phyloP scores from a whole-genome alignment of 2,888 invertebrate species.

The Tachina grossa region DNA sequence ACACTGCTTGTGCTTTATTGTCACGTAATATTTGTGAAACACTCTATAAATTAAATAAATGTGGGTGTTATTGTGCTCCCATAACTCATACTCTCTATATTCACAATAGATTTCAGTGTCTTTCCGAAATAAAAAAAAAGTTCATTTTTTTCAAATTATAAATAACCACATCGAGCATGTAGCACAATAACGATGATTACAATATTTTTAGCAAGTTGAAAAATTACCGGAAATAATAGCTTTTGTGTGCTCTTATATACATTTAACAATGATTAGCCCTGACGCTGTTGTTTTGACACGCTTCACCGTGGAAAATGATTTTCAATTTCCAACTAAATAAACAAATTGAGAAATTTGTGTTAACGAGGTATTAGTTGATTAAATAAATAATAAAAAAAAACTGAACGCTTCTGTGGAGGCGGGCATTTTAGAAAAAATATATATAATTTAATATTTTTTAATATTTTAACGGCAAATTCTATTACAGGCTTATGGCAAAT shows the following conservation, averaged over 20 bases:
- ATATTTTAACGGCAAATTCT: too few relatives aligned
- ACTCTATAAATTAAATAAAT: slow-evolving; percentile 19
- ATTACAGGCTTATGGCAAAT: too few relatives aligned
- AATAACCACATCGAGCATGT: background rate
- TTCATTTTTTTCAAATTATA: background rate
- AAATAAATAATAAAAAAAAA: too few relatives aligned
- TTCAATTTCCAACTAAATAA: background rate
- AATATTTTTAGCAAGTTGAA: slow-evolving; percentile 1
- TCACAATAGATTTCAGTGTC: too few relatives aligned
- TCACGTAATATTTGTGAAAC: slow-evolving; percentile 49
- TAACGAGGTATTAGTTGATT: background rate
- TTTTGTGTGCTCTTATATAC: background rate
- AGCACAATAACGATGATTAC: slow-evolving; percentile 21
- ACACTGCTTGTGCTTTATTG: slow-evolving; percentile 47
- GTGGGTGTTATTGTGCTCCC: background rate
- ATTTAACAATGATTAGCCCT: slow-evolving; percentile 18
- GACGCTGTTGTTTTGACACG: background rate
- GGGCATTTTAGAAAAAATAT: too few relatives aligned
- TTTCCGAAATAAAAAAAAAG: background rate
- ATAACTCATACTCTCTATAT: background rate
- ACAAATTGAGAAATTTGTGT: background rate
- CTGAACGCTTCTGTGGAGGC: too few relatives aligned
- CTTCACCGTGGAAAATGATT: background rate
- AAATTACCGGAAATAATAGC: slow-evolving; percentile 49
- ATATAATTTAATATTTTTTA: too few relatives aligned